phyloP scores from a whole-genome alignment of 2,888 invertebrate genomes.

The Hedya salicella region DNA sequence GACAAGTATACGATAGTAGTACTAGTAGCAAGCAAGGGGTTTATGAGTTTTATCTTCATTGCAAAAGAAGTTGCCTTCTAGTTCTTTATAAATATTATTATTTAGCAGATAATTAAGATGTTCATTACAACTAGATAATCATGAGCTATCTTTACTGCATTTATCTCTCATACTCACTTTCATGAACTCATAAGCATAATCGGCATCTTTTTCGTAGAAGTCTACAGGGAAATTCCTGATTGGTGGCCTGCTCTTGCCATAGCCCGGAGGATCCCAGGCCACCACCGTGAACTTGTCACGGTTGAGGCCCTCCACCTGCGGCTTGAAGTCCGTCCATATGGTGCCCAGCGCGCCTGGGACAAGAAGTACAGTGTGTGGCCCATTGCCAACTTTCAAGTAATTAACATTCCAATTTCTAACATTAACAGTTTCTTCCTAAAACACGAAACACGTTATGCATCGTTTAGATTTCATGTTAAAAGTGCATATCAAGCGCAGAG shows the following conservation, averaged over 20 bases:
- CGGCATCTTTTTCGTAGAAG: slow-evolving; percentile 91
- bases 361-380: slow-evolving; percentile 86
- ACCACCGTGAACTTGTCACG: slow-evolving; percentile 86
- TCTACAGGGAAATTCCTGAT: slow-evolving; percentile 88
- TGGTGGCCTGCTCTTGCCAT: slow-evolving; percentile 93
- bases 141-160: neutral
- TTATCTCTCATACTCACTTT: slow-evolving; percentile 69
- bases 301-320: slow-evolving; percentile 89
- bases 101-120: too few relatives aligned
- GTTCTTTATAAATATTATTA: too few relatives aligned
- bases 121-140: neutral
- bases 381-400: slow-evolving; percentile 86
- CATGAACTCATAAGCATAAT: slow-evolving; percentile 89
- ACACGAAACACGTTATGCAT: slow-evolving; percentile 40
- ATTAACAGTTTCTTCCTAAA: slow-evolving; percentile 87
- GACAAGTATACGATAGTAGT: too few relatives aligned
- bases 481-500: neutral
- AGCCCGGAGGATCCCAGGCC: slow-evolving; percentile 95
- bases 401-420: slow-evolving; percentile 85
- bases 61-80: too few relatives aligned
- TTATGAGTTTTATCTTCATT: too few relatives aligned
- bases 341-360: slow-evolving; percentile 93
- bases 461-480: neutral
- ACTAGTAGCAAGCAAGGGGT: too few relatives aligned
- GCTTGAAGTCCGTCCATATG: slow-evolving; percentile 92